Evolutionary conservation across 2,888 invertebrate species (phyloP).

Genomic region (Scaeva pyrastri): DNA sequence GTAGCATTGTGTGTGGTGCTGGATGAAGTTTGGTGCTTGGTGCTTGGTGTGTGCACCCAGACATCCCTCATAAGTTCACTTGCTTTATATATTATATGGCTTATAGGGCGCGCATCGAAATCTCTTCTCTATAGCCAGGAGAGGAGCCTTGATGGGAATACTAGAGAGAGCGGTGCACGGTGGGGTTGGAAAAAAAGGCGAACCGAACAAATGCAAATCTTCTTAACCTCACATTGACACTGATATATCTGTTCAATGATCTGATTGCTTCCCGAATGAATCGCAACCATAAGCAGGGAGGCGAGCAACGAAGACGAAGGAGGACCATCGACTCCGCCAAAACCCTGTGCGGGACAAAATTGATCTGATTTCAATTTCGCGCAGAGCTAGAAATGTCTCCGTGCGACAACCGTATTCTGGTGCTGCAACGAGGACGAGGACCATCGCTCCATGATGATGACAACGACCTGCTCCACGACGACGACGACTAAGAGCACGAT

Average conservation of each 20-base stretch:
- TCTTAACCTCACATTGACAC: slow-evolving; percentile 76
- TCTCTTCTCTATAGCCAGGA: slow-evolving; percentile 5
- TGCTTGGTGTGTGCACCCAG: slow-evolving; percentile 73
- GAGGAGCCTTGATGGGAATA: slow-evolving; percentile 77
- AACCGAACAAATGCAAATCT: slow-evolving; percentile 73
- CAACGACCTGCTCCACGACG: slow-evolving; percentile 41
- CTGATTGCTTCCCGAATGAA: slow-evolving; percentile 75
- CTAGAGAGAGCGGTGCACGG: background rate
- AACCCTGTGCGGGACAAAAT: slow-evolving; percentile 63
- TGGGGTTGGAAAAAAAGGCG: slow-evolving; percentile 7
- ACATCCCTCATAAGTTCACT: slow-evolving; percentile 75
- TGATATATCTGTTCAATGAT: slow-evolving; percentile 76
- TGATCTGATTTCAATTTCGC: slow-evolving; percentile 76
- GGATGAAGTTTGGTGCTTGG: slow-evolving; percentile 76
- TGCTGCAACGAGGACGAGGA: slow-evolving; percentile 11
- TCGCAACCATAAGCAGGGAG: slow-evolving; percentile 38
- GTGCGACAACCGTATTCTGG: slow-evolving; percentile 35
- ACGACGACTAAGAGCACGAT: slow-evolving; percentile 9
- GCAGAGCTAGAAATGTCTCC: slow-evolving; percentile 74
- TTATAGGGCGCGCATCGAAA: slow-evolving; percentile 32
- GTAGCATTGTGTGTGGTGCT: slow-evolving; percentile 76
- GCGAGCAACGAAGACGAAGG: background rate
- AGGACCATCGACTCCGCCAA: slow-evolving; percentile 55
- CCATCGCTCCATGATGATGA: slow-evolving; percentile 31
- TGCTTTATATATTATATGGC: slow-evolving; percentile 44